Percentiles rank a stretch among this genome's conserved stretches.
Conservation (phyloP, 2,113 vertebrate species). For the Bubo bubo region DNA sequence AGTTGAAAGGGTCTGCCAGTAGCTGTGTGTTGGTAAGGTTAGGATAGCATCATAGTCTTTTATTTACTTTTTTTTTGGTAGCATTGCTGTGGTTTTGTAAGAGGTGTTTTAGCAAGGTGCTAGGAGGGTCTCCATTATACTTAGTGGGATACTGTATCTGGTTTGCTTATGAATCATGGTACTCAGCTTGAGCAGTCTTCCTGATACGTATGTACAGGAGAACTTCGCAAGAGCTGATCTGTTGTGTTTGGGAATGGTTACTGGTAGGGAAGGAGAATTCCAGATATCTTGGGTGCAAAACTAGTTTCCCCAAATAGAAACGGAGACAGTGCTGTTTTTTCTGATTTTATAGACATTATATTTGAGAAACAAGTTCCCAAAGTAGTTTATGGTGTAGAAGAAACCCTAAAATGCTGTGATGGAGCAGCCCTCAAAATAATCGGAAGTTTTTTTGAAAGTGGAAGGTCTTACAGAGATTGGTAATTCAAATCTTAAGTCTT, state of each 20-base stretch:
- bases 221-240: background rate
- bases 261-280: background rate
- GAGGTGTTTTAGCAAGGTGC: background rate
- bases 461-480: background rate
- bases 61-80: background rate
- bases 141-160: rapidly evolving
- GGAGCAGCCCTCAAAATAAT: background rate
- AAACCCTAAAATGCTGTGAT: background rate
- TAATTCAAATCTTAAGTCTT: background rate
- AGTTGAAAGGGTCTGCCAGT: background rate
- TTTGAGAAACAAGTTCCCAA: background rate
- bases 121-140: background rate
- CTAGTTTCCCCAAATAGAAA: background rate
- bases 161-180: background rate
- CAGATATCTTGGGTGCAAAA: background rate
- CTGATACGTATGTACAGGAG: background rate
- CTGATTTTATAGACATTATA: background rate
- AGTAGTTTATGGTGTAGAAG: background rate
- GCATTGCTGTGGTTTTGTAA: background rate
- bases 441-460: background rate
- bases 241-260: background rate
- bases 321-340: background rate
- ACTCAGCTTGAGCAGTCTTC: background rate
- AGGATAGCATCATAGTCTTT: background rate
- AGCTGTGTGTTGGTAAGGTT: background rate